Percentiles rank a stretch among this genome's conserved stretches.
Evolutionary conservation across 1,140 invertebrate genomes (phyloP).

Genomic region (Diabrotica virgifera): DNA sequence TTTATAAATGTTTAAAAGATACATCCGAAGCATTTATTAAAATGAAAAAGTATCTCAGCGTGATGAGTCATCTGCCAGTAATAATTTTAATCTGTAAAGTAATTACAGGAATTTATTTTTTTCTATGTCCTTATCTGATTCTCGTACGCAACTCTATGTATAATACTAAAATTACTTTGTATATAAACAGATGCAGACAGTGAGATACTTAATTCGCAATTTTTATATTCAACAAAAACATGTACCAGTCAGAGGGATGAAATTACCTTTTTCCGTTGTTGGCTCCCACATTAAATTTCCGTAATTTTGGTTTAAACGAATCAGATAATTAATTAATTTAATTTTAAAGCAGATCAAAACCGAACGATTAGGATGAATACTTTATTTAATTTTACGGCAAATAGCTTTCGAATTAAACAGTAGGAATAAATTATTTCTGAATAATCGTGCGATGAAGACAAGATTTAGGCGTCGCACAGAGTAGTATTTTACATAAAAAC

Average conservation of each 20-base stretch:
- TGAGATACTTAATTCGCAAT: constrained; percentile 1
- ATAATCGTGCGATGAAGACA: background rate
- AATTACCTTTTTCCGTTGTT: background rate
- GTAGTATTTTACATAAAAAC: too few species aligned
- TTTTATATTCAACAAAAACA: background rate
- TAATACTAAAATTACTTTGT: background rate
- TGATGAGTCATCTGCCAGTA: background rate
- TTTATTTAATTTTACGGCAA: background rate
- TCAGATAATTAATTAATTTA: background rate
- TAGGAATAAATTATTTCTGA: background rate
- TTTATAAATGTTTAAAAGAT: too few species aligned
- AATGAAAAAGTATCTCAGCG: background rate
- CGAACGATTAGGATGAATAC: background rate
- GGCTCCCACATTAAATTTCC: too few species aligned
- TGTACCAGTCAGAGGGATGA: background rate
- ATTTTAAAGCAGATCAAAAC: background rate
- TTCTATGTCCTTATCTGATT: background rate
- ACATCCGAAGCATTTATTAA: background rate
- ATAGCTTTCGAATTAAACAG: background rate
- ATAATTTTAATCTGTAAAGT: background rate
- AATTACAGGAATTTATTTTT: constrained; percentile 1
- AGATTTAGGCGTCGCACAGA: too few species aligned
- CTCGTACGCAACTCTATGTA: background rate
- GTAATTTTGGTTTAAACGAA: background rate
- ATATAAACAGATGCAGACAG: background rate